Percentiles rank a stretch among this genome's conserved stretches.
Conservation (phyloP, 2,888 invertebrate species). For the Orthosia gracilis region DNA sequence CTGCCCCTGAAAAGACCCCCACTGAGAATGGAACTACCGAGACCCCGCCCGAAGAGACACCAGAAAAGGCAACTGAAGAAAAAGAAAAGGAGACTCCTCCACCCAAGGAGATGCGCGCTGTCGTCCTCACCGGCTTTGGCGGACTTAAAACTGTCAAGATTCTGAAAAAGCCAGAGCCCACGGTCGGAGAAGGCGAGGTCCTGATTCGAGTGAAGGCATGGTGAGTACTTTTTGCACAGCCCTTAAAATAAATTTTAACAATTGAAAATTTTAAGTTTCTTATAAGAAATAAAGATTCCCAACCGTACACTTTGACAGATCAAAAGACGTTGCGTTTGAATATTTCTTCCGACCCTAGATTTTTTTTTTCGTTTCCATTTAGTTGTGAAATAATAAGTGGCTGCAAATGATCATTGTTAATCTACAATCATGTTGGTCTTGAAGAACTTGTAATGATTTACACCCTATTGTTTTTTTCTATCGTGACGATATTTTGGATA, state of each 20-base stretch:
- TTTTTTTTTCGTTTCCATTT: constrained; percentile 3
- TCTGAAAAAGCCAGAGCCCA: constrained; percentile 95
- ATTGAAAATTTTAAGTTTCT: constrained; percentile 8
- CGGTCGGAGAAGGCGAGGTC: constrained; percentile 94
- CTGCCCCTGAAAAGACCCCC: constrained; percentile 91
- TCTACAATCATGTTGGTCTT: constrained; percentile 10
- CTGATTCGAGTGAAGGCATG: constrained; percentile 96
- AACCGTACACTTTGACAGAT: background rate
- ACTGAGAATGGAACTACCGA: constrained; percentile 89
- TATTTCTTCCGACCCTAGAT: constrained; percentile 29
- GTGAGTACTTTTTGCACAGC: constrained; percentile 91
- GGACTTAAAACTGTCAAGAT: constrained; percentile 96
- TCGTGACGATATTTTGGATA: constrained; percentile 43
- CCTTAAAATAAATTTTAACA: constrained; percentile 7
- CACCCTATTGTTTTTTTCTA: constrained; percentile 16
- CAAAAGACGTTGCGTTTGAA: constrained; percentile 56
- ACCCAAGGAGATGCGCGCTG: constrained; percentile 96
- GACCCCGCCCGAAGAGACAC: constrained; percentile 87
- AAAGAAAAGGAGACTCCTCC: constrained; percentile 89
- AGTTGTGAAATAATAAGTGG: constrained; percentile 34
- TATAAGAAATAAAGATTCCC: no score
- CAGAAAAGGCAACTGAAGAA: constrained; percentile 90
- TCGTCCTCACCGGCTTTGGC: constrained; percentile 96
- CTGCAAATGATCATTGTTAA: constrained; percentile 17
- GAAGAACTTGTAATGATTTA: constrained; percentile 32